These are phyloP conservation scores for Dendrolimus punctatus DNA, from an alignment of 1,140 invertebrate genomes.

Conservation along the genomic window DNA sequence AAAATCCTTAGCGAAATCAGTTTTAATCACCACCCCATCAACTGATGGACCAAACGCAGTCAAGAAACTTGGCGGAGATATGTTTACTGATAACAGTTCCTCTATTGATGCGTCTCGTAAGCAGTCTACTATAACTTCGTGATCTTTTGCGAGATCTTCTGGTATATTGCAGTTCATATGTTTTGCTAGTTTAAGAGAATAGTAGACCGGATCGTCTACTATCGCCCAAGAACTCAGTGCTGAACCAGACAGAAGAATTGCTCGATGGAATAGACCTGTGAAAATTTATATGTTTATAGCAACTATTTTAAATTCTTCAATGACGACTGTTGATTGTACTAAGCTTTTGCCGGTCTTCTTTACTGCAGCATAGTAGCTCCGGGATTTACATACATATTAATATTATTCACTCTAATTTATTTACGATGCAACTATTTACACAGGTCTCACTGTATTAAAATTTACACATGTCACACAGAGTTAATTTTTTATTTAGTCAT, in stretches of 20 bases:
- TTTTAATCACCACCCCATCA: constrained; percentile 89
- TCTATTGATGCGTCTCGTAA: constrained; percentile 83
- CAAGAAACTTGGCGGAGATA: constrained; percentile 86
- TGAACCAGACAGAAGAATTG: constrained; percentile 92
- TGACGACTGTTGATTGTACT: neutral
- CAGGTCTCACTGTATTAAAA: too few species aligned
- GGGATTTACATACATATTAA: too few species aligned
- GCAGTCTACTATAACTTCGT: constrained; percentile 87
- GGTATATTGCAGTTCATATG: constrained; percentile 90
- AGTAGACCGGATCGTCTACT: constrained; percentile 90
- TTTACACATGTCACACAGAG: too few species aligned
- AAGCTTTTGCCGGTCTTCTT: too few species aligned
- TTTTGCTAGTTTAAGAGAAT: constrained; percentile 79
- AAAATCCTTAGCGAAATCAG: constrained; percentile 84
- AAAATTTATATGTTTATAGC: constrained; percentile 6
- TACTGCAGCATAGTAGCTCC: too few species aligned
- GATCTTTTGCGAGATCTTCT: constrained; percentile 82
- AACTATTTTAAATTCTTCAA: neutral
- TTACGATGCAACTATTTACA: too few species aligned
- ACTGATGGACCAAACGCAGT: constrained; percentile 89
- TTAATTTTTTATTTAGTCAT: too few species aligned
- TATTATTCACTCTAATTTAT: too few species aligned
- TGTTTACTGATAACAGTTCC: constrained; percentile 84
- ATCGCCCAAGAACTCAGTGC: constrained; percentile 95
- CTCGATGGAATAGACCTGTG: constrained; percentile 89